Evolutionary conservation across 1,140 invertebrate species (phyloP).

Genomic region (Rhagoletis zephyria): DNA sequence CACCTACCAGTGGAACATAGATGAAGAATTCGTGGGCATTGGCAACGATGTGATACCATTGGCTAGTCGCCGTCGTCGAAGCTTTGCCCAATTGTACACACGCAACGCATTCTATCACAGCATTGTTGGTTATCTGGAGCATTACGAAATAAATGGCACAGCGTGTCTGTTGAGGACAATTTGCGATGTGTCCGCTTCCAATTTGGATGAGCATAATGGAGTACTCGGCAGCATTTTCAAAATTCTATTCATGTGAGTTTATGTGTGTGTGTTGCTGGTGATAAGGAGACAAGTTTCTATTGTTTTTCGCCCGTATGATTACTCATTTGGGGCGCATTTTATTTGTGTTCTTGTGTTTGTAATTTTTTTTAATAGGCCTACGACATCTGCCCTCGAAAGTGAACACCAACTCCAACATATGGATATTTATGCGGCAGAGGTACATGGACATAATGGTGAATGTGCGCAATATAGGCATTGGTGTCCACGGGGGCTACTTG

Average conservation of each 20-base stretch:
- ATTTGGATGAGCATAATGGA: slow-evolving; percentile 73
- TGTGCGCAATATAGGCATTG: slow-evolving; percentile 55
- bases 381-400: slow-evolving; percentile 54
- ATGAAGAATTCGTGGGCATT: slow-evolving; percentile 62
- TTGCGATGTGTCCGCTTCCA: slow-evolving; percentile 73
- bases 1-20: slow-evolving; percentile 64
- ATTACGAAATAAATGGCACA: slow-evolving; percentile 74
- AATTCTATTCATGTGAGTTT: slow-evolving; percentile 74
- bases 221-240: slow-evolving; percentile 75
- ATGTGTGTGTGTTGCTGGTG: neutral
- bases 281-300: slow-evolving; percentile 25
- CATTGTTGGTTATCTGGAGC: slow-evolving; percentile 65
- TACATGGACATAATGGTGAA: slow-evolving; percentile 1
- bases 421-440: slow-evolving; percentile 46
- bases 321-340: slow-evolving; percentile 55
- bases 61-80: slow-evolving; percentile 59
- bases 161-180: slow-evolving; percentile 74
- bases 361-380: slow-evolving; percentile 56
- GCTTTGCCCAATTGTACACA: slow-evolving; percentile 56
- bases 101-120: slow-evolving; percentile 66
- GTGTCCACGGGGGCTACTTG: slow-evolving; percentile 57
- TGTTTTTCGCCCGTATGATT: slow-evolving; percentile 38
- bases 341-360: slow-evolving; percentile 74
- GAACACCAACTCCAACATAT: neutral
- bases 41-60: slow-evolving; percentile 66